Base-by-base conservation (phyloP, 2,888 invertebrate species). In the Octodonta nipae region DNA sequence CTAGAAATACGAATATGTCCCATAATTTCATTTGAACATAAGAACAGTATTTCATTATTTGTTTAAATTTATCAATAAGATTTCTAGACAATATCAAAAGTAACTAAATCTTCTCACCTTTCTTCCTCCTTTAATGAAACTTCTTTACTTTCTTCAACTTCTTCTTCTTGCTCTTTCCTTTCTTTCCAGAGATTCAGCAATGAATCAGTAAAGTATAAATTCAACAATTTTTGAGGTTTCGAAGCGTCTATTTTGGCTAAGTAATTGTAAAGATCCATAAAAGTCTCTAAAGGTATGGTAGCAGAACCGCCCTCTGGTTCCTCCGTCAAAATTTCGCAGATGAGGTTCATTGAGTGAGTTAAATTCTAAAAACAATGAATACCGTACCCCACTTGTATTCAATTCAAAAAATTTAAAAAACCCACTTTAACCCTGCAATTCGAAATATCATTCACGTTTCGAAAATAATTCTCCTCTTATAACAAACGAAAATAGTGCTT, bases 281-380 rank as follows among this genome's bases (percentile, higher is more conserved):
- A 82, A 15, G 72, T 66, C 14, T 69, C 61, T 3, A 74, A 58
- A 0, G 79, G 71, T 25, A 88, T 75, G 46, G 78, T 75, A 0
- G 83, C 76, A 0, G 80, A 76, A 0, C 84, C 85, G 1, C 87
- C 87, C 35, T 86, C 86, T 0, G 85, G 80, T 50, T 87, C 86
- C 40, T 79, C 76, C 1, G 85, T 84, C 31, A 86, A 63, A 0
- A 84, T 68, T 54, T 87, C 84, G 55, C 87, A 88, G 12, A 86
- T 66, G 40, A 80, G 65, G 26, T 75, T 73, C 82, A 87, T 82
- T 1, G 85, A 80, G 51, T 79, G 75, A 2, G 77, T 75, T 10
- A 85, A 64, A 47, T 71, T 76, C 76, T 84, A 59, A 11, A 22
- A 22, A 20, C 20, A 1, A 58, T 52, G 34, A 34, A 30, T 25